These are phyloP conservation scores for Chlorodrepanis virens DNA, from an alignment of 2,113 vertebrate genomes.

Conservation along the genomic window DNA sequence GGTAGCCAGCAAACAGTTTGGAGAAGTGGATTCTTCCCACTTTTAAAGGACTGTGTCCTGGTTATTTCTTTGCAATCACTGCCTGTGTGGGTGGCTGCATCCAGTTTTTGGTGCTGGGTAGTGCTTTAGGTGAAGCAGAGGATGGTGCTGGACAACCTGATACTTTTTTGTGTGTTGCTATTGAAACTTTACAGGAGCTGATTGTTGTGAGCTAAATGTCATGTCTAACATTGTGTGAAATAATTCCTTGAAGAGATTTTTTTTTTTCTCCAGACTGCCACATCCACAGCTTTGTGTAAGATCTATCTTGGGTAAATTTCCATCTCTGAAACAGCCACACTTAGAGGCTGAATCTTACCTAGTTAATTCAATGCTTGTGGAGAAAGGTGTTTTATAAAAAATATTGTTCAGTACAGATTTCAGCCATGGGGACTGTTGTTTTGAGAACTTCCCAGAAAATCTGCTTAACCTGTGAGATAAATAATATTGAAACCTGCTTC, in stretches of 20 bases:
- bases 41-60: neutral
- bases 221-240: neutral
- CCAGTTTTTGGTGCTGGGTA: neutral
- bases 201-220: neutral
- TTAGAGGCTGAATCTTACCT: neutral
- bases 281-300: neutral
- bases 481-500: neutral
- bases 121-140: neutral
- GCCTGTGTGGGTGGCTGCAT: neutral
- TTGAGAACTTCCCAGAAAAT: neutral
- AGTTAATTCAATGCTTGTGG: neutral
- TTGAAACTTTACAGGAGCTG: neutral
- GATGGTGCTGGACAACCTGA: neutral
- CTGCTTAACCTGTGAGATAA: neutral
- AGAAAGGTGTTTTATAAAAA: neutral
- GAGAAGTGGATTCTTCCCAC: neutral
- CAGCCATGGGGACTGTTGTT: neutral
- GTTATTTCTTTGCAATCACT: neutral
- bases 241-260: neutral
- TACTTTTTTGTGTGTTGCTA: neutral
- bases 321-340: neutral
- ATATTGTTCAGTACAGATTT: neutral
- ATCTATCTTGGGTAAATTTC: neutral
- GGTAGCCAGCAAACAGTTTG: neutral
- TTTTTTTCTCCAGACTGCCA: neutral